These are phyloP conservation scores for Drosophila tsacasi DNA, from an alignment of 1,140 invertebrate species.

Conservation along the genomic window DNA sequence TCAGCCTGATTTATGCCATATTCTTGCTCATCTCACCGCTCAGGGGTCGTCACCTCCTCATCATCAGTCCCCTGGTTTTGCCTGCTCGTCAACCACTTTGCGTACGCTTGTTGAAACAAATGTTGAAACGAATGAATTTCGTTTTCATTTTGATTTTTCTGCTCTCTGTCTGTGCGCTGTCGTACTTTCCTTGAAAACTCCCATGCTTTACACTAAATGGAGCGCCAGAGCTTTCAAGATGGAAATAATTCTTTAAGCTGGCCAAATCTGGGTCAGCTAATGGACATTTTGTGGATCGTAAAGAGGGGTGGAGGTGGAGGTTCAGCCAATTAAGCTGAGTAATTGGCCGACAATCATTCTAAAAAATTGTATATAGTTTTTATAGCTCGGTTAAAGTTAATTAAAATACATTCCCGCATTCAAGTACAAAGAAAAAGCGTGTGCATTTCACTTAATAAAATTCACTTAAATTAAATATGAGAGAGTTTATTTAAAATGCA, in stretches of 20 bases:
- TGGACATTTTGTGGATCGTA: slow-evolving; percentile 12
- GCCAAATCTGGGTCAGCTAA: slow-evolving; percentile 1
- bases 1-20: slow-evolving; percentile 48
- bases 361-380: slow-evolving; percentile 3
- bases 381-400: slow-evolving; percentile 8
- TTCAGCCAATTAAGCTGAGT: not conserved
- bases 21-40: slow-evolving; percentile 38
- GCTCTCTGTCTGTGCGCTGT: slow-evolving; percentile 1
- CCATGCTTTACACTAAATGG: slow-evolving; percentile 10
- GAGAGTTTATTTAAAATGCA: slow-evolving; percentile 28
- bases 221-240: slow-evolving; percentile 6
- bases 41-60: slow-evolving; percentile 24
- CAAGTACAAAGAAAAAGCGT: not conserved
- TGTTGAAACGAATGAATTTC: slow-evolving; percentile 49
- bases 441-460: slow-evolving; percentile 17
- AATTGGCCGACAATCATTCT: slow-evolving; percentile 3
- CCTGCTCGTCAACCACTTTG: slow-evolving; percentile 43
- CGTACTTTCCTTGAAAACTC: slow-evolving; percentile 13
- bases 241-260: slow-evolving; percentile 12
- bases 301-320: not conserved
- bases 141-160: slow-evolving; percentile 38
- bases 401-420: not conserved
- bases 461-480: slow-evolving; percentile 15
- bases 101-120: slow-evolving; percentile 41
- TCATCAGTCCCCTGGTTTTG: slow-evolving; percentile 15